Evolutionary conservation across 2,797 vertebrate species (phyloP), one percentile per base, ranked within the genome.

Genomic region (Hoplostethus mediterraneus): DNA sequence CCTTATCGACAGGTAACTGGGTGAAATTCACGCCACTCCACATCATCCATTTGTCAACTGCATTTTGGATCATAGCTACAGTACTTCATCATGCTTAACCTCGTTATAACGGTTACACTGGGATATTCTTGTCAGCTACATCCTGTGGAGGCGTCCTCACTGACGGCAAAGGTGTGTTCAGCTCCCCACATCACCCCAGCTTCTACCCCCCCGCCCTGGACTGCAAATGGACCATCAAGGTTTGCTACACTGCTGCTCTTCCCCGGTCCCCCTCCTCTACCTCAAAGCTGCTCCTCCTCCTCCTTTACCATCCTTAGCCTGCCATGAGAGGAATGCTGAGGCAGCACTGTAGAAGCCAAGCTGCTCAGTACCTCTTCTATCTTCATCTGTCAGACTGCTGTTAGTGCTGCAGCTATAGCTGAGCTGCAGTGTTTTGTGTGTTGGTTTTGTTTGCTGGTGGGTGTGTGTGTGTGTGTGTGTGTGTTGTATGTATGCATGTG

Each of bases 141-240:
- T 71, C 6, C 0, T 96, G 95, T 55, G 94, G 92, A 8, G 80
- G 79, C 1, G 0, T 3, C 8, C 76, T 95, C 38, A 30, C 81
- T n/a, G 5, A 16, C 0, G 3, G 0, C 0, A 0, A 36, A 1
- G 95, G 94, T 67, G 76, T 33, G 51, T 82, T 96, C 79, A 91
- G 75, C 30, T 94, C 92, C 51, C 95, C 95, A 0, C 79, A 89
- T 53, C 84, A 90, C 72, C 95, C 95, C 61, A 89, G 89, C 75
- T 95, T 95, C 87, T 96, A 95, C 82, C 95, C 95, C 28, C 94
- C 94, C 33, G 70, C 73, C 28, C 42, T 89, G 56, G 80, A 94
- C 83, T 95, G 94, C 92, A 86, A 63, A 30, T 95, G 94, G 95
- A 94, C 89, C 77, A 95, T 96, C 69, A 58, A 85, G 88, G 95